Evolutionary conservation across 2,888 invertebrate species (phyloP), one percentile per base, ranked within the genome.

Genomic region (Caenorhabditis auriculariae): DNA sequence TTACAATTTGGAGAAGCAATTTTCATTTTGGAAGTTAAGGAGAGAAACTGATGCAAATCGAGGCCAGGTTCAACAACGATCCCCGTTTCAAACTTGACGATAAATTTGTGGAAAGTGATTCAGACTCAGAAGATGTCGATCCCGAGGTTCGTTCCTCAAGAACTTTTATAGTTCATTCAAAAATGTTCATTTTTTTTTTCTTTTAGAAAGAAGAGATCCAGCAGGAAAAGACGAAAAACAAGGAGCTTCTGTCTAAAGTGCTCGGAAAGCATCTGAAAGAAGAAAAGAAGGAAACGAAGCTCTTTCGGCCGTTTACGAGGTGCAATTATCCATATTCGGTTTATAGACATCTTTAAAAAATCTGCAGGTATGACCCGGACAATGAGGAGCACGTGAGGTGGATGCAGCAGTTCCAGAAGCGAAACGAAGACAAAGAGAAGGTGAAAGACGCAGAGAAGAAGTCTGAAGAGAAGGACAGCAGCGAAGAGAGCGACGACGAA

Each of bases 331-430:
- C 35, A 12, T 35, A 9, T 35, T 12, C 35, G 15, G 9, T 35
- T 35, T 35, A 12, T 15, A 9, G 15, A 35, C 15, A 35, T 35
- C 15, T 35, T 15, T 44, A 15, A 12, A 37, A 7, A 21, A 65
- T 66, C 41, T 45, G 27, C 44, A 51, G 72, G 37, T 76, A 72
- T 53, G 76, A 76, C 54, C 76, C 76, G 4, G 68, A 66, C 21
- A 74, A 76, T 58, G 66, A 60, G 23, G 72, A 74, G 38, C 77
- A 77, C 49, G 56, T 72, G 9, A 58, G 46, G 38, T 76, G 73
- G 77, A 69, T 76, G 69, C 61, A 68, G 21, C 47, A 47, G 2
- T 60, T 66, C 26, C 49, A 38, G 2, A 6, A 23, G 15, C 15
- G 5, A 21, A 43, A 24, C 43, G 41, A 53, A 12, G 47, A 47